Conservation (phyloP, 2,113 vertebrate species). For the Psittacara wagleri region DNA sequence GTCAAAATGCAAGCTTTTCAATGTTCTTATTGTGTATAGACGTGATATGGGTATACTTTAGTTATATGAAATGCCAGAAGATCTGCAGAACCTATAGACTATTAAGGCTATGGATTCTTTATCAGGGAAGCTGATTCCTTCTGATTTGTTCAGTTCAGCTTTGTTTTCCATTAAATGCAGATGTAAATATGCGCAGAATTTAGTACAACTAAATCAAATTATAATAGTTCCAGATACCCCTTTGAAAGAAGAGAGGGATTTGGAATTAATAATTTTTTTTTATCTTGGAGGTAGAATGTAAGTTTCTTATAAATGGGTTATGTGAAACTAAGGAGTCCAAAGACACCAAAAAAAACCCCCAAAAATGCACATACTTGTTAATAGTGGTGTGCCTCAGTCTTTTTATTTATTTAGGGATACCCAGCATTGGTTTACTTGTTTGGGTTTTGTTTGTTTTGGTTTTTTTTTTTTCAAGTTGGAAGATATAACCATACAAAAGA, state of each 20-base stretch:
- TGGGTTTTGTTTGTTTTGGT: not conserved
- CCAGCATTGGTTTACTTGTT: not conserved
- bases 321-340: not conserved
- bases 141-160: not conserved
- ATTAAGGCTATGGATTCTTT: not conserved
- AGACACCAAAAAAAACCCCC: accelerated
- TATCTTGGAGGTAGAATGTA: not conserved
- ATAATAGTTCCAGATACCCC: not conserved
- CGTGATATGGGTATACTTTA: not conserved
- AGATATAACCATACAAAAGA: not conserved
- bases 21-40: not conserved
- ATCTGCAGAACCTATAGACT: not conserved
- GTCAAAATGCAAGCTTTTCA: not conserved
- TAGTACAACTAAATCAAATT: not conserved
- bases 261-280: not conserved
- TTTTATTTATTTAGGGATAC: not conserved
- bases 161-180: not conserved
- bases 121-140: not conserved
- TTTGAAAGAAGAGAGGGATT: not conserved
- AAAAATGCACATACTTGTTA: not conserved
- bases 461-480: not conserved
- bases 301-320: not conserved
- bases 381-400: not conserved
- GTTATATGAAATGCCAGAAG: not conserved
- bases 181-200: not conserved